A percentile compares a stretch with the other conserved stretches of the same genome.
Conservation (phyloP, 2,797 vertebrate species). For the Danio albolineatus region DNA sequence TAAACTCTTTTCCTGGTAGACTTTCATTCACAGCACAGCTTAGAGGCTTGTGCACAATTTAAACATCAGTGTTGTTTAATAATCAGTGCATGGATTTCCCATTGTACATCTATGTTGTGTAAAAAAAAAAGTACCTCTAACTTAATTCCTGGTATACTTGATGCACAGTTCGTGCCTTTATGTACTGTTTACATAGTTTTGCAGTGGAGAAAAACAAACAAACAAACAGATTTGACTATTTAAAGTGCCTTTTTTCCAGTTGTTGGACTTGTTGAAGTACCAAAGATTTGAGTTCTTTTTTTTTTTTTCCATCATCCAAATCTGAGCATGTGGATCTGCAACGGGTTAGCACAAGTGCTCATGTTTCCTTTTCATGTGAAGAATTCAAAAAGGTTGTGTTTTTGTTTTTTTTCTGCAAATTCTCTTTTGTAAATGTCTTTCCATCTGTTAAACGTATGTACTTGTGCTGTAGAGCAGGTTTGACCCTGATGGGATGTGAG, state of each 20-base stretch:
- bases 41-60: slow-evolving; percentile 56
- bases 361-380: slow-evolving; percentile 52
- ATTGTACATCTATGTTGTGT: slow-evolving; percentile 49
- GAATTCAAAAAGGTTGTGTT: slow-evolving; percentile 35
- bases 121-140: slow-evolving; percentile 65
- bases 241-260: slow-evolving; percentile 66
- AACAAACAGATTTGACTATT: slow-evolving; percentile 56
- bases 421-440: slow-evolving; percentile 53
- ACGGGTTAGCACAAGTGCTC: slow-evolving; percentile 47
- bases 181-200: slow-evolving; percentile 63
- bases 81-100: slow-evolving; percentile 48
- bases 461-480: slow-evolving; percentile 49
- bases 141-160: slow-evolving; percentile 72
- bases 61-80: slow-evolving; percentile 60
- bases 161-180: slow-evolving; percentile 69
- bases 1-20: slow-evolving; percentile 4
- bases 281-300: slow-evolving; percentile 59
- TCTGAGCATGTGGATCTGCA: slow-evolving; percentile 48
- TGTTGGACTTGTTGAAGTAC: slow-evolving; percentile 51
- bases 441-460: slow-evolving; percentile 55
- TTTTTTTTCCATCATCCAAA: slow-evolving; percentile 8
- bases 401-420: slow-evolving; percentile 15
- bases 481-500: slow-evolving; percentile 46
- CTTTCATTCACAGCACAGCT: slow-evolving; percentile 23
- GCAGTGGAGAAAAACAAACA: slow-evolving; percentile 54